Percentiles rank a stretch among this genome's conserved stretches.
Conservation (phyloP, 2,797 vertebrate genomes). For the Hydrophis major region DNA sequence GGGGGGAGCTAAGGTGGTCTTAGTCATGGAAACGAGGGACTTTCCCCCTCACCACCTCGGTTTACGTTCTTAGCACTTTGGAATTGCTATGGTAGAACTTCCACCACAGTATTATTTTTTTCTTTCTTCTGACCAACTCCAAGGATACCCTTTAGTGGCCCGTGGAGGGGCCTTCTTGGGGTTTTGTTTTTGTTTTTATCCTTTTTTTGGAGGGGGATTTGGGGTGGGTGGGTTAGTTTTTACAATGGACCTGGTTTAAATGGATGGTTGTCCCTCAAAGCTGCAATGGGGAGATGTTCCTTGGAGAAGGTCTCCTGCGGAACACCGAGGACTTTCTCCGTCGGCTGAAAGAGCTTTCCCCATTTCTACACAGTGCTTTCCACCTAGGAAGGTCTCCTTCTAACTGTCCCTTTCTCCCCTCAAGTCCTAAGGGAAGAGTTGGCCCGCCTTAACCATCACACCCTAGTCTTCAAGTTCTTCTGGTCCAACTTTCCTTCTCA, state of each 20-base stretch:
- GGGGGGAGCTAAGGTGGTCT: neutral
- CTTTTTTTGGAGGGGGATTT: neutral
- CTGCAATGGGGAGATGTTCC: slow-evolving; percentile 24
- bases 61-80: slow-evolving; percentile 10
- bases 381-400: too few species aligned
- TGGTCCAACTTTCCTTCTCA: slow-evolving; percentile 17
- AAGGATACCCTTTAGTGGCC: neutral
- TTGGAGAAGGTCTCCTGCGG: slow-evolving; percentile 4
- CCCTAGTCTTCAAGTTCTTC: neutral
- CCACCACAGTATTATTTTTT: neutral
- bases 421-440: slow-evolving; percentile 14
- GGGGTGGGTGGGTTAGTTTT: neutral
- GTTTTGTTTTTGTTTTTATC: neutral
- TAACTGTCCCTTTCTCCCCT: neutral
- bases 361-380: neutral
- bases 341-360: slow-evolving; percentile 50
- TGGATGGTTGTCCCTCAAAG: neutral
- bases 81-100: neutral
- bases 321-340: slow-evolving; percentile 58
- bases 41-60: neutral
- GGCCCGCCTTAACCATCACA: slow-evolving; percentile 18
- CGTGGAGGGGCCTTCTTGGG: neutral
- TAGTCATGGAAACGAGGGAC: neutral
- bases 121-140: neutral
- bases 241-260: neutral